Percentiles rank a stretch among this genome's conserved stretches.
phyloP scores from a whole-genome alignment of 2,888 invertebrate genomes.

The Suillia variegata region DNA sequence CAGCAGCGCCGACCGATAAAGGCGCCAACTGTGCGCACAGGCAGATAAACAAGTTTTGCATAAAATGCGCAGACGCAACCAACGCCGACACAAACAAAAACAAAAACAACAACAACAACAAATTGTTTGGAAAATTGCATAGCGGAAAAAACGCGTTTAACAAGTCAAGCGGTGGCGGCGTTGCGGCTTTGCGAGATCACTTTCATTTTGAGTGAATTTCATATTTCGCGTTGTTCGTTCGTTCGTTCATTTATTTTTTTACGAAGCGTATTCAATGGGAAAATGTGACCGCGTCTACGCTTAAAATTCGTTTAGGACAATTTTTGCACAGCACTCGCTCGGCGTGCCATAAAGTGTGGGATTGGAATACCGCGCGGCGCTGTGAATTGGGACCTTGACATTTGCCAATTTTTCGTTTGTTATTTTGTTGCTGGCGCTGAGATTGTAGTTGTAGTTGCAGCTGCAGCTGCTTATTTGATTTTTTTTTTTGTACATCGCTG shows the following conservation, averaged over 20 bases:
- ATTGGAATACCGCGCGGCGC: too few species aligned
- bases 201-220: background rate
- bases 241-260: background rate
- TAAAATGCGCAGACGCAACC: too few species aligned
- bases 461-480: background rate
- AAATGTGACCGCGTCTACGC: too few species aligned
- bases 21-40: background rate
- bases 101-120: too few species aligned
- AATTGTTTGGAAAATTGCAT: too few species aligned
- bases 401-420: too few species aligned
- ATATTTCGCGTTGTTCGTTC: background rate
- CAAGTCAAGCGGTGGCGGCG: background rate
- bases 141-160: background rate
- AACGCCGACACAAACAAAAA: too few species aligned
- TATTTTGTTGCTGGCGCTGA: background rate
- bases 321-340: too few species aligned
- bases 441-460: background rate
- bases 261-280: background rate
- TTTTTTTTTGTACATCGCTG: background rate
- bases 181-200: background rate
- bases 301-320: too few species aligned
- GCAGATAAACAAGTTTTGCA: background rate
- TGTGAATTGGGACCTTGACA: slow-evolving; percentile 3
- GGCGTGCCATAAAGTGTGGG: background rate
- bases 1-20: background rate